Evolutionary conservation across 2,888 invertebrate genomes (phyloP).

Genomic region (Leucozona laternaria): DNA sequence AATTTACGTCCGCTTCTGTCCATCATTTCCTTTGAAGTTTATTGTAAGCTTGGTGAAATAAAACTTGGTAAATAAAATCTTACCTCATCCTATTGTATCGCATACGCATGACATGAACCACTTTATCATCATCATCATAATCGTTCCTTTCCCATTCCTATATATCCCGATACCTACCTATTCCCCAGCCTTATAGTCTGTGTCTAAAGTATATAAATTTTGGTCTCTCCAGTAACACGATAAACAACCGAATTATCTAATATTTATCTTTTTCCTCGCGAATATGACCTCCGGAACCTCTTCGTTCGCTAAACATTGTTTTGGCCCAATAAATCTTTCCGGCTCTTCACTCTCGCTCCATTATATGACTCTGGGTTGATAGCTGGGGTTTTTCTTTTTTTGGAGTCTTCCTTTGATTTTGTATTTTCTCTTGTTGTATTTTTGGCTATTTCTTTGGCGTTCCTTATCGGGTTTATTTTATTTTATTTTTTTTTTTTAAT

Average conservation of each 20-base stretch:
- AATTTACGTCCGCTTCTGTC: neutral
- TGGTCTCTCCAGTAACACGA: conserved; percentile 63
- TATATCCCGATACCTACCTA: neutral
- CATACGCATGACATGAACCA: conserved; percentile 63
- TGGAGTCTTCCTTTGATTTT: conserved; percentile 63
- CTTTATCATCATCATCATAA: conserved; percentile 60
- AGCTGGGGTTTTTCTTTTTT: neutral
- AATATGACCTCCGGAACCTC: conserved; percentile 71
- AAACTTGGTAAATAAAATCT: conserved; percentile 8
- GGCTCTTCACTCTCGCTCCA: conserved; percentile 17
- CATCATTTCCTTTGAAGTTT: neutral
- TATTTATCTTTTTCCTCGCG: conserved; percentile 72
- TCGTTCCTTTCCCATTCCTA: conserved; percentile 4
- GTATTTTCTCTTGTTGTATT: conserved; percentile 49
- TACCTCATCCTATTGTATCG: conserved; percentile 38
- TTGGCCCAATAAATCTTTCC: conserved; percentile 71
- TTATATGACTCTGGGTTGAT: neutral
- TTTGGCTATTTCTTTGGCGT: conserved; percentile 56
- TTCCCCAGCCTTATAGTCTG: neutral
- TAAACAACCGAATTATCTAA: conserved; percentile 75
- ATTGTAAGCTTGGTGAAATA: conserved; percentile 5
- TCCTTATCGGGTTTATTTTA: conserved; percentile 55
- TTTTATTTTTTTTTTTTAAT: conserved; percentile 15
- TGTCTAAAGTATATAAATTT: neutral
- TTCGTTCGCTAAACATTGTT: conserved; percentile 60